A percentile compares a stretch with the other conserved stretches of the same genome.
Evolutionary conservation across 2,113 vertebrate species (phyloP).

Genomic region (Calonectris borealis): DNA sequence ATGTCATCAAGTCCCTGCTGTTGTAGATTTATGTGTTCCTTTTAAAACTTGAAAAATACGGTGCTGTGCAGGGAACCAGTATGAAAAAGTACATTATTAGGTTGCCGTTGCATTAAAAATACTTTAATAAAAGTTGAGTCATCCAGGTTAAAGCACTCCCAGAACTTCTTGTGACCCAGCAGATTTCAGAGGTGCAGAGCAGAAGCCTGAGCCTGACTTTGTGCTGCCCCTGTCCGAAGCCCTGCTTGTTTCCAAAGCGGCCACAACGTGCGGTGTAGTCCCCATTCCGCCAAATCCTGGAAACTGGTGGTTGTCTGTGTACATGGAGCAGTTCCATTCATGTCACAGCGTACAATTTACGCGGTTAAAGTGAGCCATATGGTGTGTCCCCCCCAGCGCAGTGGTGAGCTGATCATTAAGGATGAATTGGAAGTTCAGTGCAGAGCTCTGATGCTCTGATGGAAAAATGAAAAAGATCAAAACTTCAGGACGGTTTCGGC

Average conservation of each 20-base stretch:
- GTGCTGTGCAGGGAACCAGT: neutral
- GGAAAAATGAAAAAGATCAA: neutral
- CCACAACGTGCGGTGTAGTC: neutral
- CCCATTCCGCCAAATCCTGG: accelerated
- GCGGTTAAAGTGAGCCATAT: neutral
- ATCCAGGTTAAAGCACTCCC: accelerated
- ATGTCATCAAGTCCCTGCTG: neutral
- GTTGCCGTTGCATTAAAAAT: accelerated
- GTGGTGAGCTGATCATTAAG: neutral
- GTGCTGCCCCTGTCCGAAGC: neutral
- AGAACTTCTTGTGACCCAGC: neutral
- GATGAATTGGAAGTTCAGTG: neutral
- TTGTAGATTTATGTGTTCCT: neutral
- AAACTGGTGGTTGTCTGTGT: neutral
- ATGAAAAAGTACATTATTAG: neutral
- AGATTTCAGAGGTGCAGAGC: accelerated
- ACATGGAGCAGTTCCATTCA: neutral
- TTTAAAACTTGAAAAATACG: neutral
- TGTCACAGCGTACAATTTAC: neutral
- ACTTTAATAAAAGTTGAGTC: neutral
- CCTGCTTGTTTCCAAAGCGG: neutral
- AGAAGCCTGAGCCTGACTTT: neutral
- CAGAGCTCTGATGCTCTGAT: neutral
- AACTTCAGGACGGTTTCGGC: neutral
- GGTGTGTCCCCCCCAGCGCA: neutral